Base-by-base conservation (phyloP, 1,140 invertebrate species). In the Campoletis sonorensis region DNA sequence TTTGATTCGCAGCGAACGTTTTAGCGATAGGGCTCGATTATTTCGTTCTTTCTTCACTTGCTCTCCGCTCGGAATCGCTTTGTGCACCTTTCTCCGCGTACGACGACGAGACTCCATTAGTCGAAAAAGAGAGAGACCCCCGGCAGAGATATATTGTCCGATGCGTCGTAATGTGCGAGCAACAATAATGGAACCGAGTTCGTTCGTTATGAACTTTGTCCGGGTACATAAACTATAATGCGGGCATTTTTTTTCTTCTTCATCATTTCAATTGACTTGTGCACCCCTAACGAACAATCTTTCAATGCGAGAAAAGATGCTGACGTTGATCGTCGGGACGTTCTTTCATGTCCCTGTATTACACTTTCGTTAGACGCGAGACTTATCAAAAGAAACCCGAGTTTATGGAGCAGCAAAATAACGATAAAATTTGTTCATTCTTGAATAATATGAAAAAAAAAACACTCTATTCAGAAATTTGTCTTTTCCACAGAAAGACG, bases 121-220 rank as follows among this genome's bases (percentile, higher is more conserved):
- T 75, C 45, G 72, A 75, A 27, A 21, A 27, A 51, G 16, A 21
- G 51, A 77, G 51, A 61, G 54, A 51, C 73, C 51, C 73, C n/a
- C n/a, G n/a, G n/a, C 54, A 77, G 67, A 70, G 67, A 61, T 23
- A 30, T 27, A 64, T 77, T 61, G 73, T 77, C 8, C 76, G 49
- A 30, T 54, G 30, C 40, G 27, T 21, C 27, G 3, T 23, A 78
- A 78, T 67, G 76, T 16, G 67, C 30, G 27, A 33, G 58, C 54
- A 26, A 78, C 45, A 40, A 78, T 78, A 78, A 78, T 78, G 58
- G 58, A n/a, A 75, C 40, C 45, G 72, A 64, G 76, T 77, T 77
- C 76, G 76, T 77, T 77, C 76, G 30, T 67, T 67, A 61, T 58
- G 37, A 45, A 64, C 33, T 70, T 13, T 70, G 27, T 23, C 40